A percentile compares a stretch with the other conserved stretches of the same genome.
phyloP scores from a whole-genome alignment of 2,888 invertebrate species.

The Leucophenga maculata region DNA sequence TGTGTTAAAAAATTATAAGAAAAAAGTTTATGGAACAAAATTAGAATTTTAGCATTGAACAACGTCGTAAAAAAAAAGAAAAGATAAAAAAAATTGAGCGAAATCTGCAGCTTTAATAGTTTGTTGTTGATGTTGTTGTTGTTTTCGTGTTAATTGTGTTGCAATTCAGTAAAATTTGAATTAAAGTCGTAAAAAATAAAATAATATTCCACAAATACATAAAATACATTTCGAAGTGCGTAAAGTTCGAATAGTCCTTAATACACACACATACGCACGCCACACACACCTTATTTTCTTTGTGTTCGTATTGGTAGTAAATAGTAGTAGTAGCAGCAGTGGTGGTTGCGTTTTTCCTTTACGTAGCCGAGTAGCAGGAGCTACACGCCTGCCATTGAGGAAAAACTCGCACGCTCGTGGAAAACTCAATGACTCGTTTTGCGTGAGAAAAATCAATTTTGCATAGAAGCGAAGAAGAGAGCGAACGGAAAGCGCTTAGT shows the following conservation, averaged over 20 bases:
- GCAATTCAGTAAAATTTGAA: too few species aligned
- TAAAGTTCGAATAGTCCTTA: constrained; percentile 7
- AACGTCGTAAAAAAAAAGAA: not conserved
- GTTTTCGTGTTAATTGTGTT: too few species aligned
- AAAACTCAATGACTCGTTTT: constrained; percentile 43
- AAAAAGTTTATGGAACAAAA: too few species aligned
- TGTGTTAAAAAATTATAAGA: constrained; percentile 3
- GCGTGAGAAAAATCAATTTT: constrained; percentile 69
- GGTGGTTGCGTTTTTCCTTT: constrained; percentile 12
- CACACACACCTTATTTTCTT: too few species aligned
- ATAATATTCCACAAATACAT: not conserved
- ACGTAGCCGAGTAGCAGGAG: not conserved
- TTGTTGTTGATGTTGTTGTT: too few species aligned
- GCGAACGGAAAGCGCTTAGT: too few species aligned
- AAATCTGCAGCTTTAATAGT: too few species aligned
- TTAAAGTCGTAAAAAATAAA: too few species aligned
- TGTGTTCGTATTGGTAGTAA: too few species aligned
- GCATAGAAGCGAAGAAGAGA: constrained; percentile 32
- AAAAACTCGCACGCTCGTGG: constrained; percentile 34
- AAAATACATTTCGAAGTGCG: constrained; percentile 1
- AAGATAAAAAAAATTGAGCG: not conserved
- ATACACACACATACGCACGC: too few species aligned
- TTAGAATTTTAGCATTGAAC: not conserved
- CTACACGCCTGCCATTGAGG: constrained; percentile 14
- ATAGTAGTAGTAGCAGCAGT: too few species aligned